phyloP scores from a whole-genome alignment of 2,888 invertebrate genomes.

The Incurvaria masculella region DNA sequence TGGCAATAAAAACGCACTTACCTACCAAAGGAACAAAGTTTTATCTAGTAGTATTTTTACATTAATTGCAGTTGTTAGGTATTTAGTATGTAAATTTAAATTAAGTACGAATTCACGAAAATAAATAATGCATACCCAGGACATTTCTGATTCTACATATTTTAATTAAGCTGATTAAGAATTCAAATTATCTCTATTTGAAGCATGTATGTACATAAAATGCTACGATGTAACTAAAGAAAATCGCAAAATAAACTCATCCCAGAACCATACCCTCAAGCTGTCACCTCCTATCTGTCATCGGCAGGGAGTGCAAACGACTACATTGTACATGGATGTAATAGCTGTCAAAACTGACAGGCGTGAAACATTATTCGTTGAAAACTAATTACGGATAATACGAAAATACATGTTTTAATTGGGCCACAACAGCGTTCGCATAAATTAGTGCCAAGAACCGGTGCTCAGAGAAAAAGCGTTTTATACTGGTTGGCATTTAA shows the following conservation, averaged over 20 bases:
- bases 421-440: not conserved
- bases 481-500: not conserved
- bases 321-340: not conserved
- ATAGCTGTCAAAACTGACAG: not conserved
- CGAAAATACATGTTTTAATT: not conserved
- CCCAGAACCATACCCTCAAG: too few relatives aligned
- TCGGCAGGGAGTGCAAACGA: not conserved
- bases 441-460: not conserved
- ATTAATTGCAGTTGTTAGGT: not conserved
- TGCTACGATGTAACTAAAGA: too few relatives aligned
- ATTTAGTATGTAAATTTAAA: not conserved
- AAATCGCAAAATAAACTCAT: too few relatives aligned
- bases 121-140: too few relatives aligned
- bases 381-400: not conserved
- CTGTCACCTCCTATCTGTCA: not conserved
- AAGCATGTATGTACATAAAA: too few relatives aligned
- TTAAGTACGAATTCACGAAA: too few relatives aligned
- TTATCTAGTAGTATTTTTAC: not conserved
- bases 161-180: too few relatives aligned
- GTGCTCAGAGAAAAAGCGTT: not conserved
- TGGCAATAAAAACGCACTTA: not conserved
- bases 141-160: too few relatives aligned
- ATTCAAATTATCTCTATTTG: too few relatives aligned
- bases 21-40: not conserved
- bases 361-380: not conserved